Base-by-base conservation (phyloP, 92 coral and sea anemone genomes). In the Palythoa heliodiscus region DNA sequence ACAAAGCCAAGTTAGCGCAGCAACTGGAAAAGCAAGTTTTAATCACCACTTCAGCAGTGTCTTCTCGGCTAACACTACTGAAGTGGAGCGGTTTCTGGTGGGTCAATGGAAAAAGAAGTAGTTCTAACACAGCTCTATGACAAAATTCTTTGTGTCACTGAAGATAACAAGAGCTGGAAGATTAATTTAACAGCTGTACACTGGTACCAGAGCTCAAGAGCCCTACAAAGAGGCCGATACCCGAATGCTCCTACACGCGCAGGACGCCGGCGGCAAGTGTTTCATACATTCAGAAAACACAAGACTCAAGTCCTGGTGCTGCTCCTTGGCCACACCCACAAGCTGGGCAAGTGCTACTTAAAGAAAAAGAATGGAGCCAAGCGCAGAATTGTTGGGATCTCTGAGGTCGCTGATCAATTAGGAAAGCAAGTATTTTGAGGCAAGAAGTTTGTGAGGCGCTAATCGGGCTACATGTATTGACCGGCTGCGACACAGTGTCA, bases 281-380 rank as follows among this genome's bases (percentile, higher is more conserved):
- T 64, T 75, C n/a, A 29, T 52, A 40, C 86, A 75, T 58, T 74
- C 87, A 53, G 91, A 93, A 22, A 90, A 90, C 70, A 88, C 93
- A 1, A 1, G 92, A 88, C 61, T n/a, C n/a, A n/a, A n/a, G 90
- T 92, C n/a, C 82, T 92, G 11, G 70, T 92, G 25, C 80, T 88
- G 35, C 91, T 91, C 20, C 80, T 89, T 58, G 87, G 82, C 20
- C 90, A 88, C 69, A 35, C 75, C 78, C 85, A 78, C 61, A 54
- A 29, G 23, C 90, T 86, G 48, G 87, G 90, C 20, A 70, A 88
- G 87, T 87, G 93, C 85, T 92, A 67, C 89, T 69, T 84, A 25
- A 87, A 87, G 91, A 92, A 87, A 63, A 89, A 92, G 50, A 87
- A 87, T 63, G 82, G 87, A 24, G n/a, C 78, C 25, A 89, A 86